Evolutionary conservation across 2,797 vertebrate species (phyloP), one percentile per base, ranked within the genome.

Genomic region (Lophura swinhoii): DNA sequence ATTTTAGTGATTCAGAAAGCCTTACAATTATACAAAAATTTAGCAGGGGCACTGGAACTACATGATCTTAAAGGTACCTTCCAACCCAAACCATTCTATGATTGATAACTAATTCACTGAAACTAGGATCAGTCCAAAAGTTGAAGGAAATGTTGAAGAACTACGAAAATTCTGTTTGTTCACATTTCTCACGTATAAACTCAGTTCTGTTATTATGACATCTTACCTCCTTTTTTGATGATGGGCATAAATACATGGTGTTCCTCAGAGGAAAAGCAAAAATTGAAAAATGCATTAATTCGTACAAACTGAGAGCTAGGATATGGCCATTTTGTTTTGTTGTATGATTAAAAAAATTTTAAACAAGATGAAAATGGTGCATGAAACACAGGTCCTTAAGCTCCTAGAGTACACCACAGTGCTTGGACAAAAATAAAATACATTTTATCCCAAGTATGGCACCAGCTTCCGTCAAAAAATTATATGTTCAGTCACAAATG

Each of bases 401-500:
- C 51, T 96, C 69, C 68, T 55, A 28, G 18, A 83, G 96, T 96
- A 89, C 91, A 94, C 66, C 55, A 87, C 79, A 74, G 83, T 35
- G 59, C 92, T 90, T 96, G 96, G 95, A 96, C 87, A 75, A 94
- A 93, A 96, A 95, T 97, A 93, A 97, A 94, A 96, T 81, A 76
- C 53, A 60, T 95, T 96, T 92, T 94, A 94, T 81, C 90, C 86
- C 80, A 96, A 94, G 85, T 79, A 88, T 87, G 86, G 83, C 93
- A 96, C 75, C 87, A 95, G 74, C 82, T 97, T 97, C 96, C 95
- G 95, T 96, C 96, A 93, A 98, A 96, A 96, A 97, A 97, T 97
- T 96, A 91, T 95, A 96, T 92, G 94, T 97, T 96, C 97, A 96
- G 94, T 97, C 97, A 98, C 97, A 97, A 98, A 98, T 95, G 96